Base-by-base conservation (phyloP, 2,888 invertebrate species). In the Copidosoma aretas region DNA sequence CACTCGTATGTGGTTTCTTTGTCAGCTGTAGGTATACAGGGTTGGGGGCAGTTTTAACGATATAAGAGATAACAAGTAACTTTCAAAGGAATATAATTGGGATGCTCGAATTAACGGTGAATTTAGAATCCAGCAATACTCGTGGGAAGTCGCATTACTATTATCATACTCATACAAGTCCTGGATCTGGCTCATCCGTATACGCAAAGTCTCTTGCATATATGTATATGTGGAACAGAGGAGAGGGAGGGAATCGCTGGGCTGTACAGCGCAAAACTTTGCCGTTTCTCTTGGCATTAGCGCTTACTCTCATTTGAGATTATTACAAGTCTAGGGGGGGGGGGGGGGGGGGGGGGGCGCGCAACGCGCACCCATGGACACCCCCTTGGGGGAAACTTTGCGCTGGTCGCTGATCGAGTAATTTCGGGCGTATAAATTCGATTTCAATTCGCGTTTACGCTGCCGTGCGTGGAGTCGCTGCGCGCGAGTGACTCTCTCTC, bases 281-380 rank as follows among this genome's bases (percentile, higher is more conserved):
- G 24, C 53, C 53, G 53, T 22, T 21, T 21, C 22, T 8, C 43
- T 46, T 12, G 60, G 60, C n/a, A 70, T 63, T 66, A 67, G 56
- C 63, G 67, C 63, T 70, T 70, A 64, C 64, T 67, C 70, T 70
- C 66, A 64, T 67, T 70, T 60, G 64, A 54, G 70, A 70, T 70
- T 70, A 70, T 70, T 63, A 64, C 52, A 57, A 32, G 32, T 32
- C 32, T 32, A 32, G 32, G 8, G 8, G 8, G 54, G 60, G 57
- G 56, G 22, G 39, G 24, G n/a, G 59, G 1, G 53, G 12, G 19
- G n/a, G 14, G 17, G 4, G 43, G 12, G 43, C 43, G 43, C 12
- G 3, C 12, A 17, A 57, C 46, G 60, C 61, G 58, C 66, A 58
- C 39, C 53, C 51, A 61, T 54, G 60, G 58, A 25, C n/a, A 49